A percentile compares a stretch with the other conserved stretches of the same genome.
phyloP scores from a whole-genome alignment of 2,113 vertebrate species.

The Zapus hudsonius region DNA sequence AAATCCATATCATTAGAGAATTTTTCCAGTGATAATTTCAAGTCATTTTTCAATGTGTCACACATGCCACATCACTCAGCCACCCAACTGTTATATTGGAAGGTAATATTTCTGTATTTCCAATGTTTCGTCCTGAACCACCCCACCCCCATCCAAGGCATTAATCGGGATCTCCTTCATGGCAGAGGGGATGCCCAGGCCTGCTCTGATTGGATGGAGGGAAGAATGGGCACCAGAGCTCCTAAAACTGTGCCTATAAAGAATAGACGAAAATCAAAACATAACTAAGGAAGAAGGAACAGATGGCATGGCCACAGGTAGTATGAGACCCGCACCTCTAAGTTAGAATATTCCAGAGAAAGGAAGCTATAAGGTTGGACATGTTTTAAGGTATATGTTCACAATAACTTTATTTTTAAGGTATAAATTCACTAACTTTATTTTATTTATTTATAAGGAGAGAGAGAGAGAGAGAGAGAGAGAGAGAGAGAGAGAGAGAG shows the following conservation, averaged over 20 bases:
- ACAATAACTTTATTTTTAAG: too few species aligned
- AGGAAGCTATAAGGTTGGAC: neutral
- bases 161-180: neutral
- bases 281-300: neutral
- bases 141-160: neutral
- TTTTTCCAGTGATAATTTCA: conserved; percentile 25
- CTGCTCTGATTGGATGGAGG: neutral
- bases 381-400: too few species aligned
- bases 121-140: neutral
- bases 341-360: neutral
- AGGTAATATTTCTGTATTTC: neutral
- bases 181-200: neutral
- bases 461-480: too few species aligned
- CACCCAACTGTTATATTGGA: neutral
- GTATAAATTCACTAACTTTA: too few species aligned
- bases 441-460: too few species aligned
- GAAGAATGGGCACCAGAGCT: neutral
- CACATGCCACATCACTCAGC: neutral
- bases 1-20: conserved; percentile 39
- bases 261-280: neutral
- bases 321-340: neutral
- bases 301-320: neutral
- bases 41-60: conserved; percentile 42
- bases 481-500: too few species aligned
- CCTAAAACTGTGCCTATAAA: neutral